Percentiles rank a stretch among this genome's conserved stretches.
These are phyloP conservation scores for Craterocephalus amniculus DNA, from an alignment of 2,797 vertebrate species.

Conservation along the genomic window DNA sequence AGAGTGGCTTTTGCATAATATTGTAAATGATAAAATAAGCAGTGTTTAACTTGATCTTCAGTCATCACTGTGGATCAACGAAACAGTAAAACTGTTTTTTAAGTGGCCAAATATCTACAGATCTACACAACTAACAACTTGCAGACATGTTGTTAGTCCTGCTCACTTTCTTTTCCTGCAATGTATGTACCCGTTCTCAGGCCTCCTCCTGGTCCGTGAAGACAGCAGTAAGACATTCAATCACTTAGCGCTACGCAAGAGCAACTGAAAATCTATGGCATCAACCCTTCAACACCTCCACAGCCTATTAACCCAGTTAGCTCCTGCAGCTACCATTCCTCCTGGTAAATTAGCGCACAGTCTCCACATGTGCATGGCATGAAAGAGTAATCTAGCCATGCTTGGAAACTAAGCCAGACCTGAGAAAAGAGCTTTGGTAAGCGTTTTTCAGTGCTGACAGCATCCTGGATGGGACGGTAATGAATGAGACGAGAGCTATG, in stretches of 20 bases:
- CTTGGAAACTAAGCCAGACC: slow-evolving; percentile 30
- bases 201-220: slow-evolving; percentile 16
- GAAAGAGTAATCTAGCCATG: slow-evolving; percentile 48
- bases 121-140: not conserved
- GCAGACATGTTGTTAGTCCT: not conserved
- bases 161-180: not conserved
- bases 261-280: slow-evolving; percentile 29
- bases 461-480: slow-evolving; percentile 57
- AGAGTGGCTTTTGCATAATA: too few relatives aligned
- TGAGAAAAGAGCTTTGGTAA: slow-evolving; percentile 57
- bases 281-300: slow-evolving; percentile 27
- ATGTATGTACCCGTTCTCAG: not conserved
- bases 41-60: too few relatives aligned
- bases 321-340: slow-evolving; percentile 42
- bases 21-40: too few relatives aligned
- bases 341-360: slow-evolving; percentile 40
- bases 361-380: slow-evolving; percentile 28
- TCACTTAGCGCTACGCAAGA: slow-evolving; percentile 10
- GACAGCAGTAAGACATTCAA: slow-evolving; percentile 14
- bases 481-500: slow-evolving; percentile 62
- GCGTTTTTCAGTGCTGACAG: slow-evolving; percentile 56
- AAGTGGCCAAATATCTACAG: not conserved
- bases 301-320: slow-evolving; percentile 70
- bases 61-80: too few relatives aligned
- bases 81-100: not conserved